phyloP scores from a whole-genome alignment of 2,797 vertebrate genomes.

The Protonibea diacanthus region DNA sequence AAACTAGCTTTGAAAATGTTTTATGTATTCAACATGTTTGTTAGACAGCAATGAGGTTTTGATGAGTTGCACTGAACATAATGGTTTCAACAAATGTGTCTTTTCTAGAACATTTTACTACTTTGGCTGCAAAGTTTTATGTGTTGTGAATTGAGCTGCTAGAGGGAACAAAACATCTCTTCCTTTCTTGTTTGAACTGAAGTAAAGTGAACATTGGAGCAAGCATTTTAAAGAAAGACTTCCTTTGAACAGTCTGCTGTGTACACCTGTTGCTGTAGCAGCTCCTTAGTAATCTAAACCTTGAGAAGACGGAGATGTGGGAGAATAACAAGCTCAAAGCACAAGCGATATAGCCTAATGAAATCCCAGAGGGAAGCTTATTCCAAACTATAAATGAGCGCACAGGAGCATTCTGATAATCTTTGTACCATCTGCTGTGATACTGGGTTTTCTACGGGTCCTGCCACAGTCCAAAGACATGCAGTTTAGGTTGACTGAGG shows the following conservation, averaged over 20 bases:
- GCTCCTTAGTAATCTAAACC: slow-evolving; percentile 19
- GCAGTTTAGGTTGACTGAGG: neutral
- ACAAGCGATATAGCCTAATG: slow-evolving; percentile 29
- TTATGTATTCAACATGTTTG: no score
- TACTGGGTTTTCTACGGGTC: neutral
- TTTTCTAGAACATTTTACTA: neutral
- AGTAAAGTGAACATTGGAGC: neutral
- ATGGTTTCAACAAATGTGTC: neutral
- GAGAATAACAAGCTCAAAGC: slow-evolving; percentile 54
- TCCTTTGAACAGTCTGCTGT: neutral
- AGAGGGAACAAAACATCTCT: neutral
- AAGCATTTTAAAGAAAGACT: neutral
- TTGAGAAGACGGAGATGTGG: slow-evolving; percentile 9
- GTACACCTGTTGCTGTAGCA: slow-evolving; percentile 11
- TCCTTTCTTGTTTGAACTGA: slow-evolving; percentile 5
- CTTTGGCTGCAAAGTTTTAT: neutral
- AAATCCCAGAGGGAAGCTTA: slow-evolving; percentile 35
- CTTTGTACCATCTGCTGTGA: slow-evolving; percentile 11
- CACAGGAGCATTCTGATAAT: slow-evolving; percentile 6
- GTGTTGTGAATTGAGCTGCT: neutral
- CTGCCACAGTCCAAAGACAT: neutral
- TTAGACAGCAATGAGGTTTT: no score
- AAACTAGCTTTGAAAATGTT: no score
- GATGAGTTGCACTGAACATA: neutral
- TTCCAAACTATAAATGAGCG: slow-evolving; percentile 26